phyloP scores from a whole-genome alignment of 2,797 vertebrate species.

The Darevskia nairensis region DNA sequence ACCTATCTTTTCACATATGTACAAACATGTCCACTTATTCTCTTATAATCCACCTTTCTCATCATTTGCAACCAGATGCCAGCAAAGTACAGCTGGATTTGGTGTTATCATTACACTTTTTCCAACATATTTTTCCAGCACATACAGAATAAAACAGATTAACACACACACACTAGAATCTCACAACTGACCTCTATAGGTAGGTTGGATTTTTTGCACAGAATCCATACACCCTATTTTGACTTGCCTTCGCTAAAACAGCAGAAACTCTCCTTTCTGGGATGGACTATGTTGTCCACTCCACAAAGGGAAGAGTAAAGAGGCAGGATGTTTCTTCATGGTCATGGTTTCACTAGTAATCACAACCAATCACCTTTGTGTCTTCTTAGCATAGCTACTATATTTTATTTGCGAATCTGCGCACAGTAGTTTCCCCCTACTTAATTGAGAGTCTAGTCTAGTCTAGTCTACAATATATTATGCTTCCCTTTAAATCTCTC shows the following conservation, averaged over 20 bases:
- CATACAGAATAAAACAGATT: too few species aligned
- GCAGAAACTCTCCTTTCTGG: neutral
- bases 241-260: neutral
- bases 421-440: neutral
- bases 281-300: neutral
- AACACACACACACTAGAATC: neutral
- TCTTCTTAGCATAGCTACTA: neutral
- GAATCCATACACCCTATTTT: neutral
- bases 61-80: neutral
- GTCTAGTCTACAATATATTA: constrained; percentile 11
- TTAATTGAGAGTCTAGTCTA: constrained; percentile 40
- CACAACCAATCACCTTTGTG: neutral
- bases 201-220: too few species aligned
- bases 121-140: too few species aligned
- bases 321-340: neutral
- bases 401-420: constrained; percentile 5
- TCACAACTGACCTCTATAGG: neutral
- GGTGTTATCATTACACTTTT: neutral
- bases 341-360: neutral
- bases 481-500: constrained; percentile 32
- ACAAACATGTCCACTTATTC: neutral
- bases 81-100: neutral
- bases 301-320: neutral
- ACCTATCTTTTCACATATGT: neutral
- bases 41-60: fast-evolving